These are phyloP conservation scores for Lithodes maja DNA, from an alignment of 2,888 invertebrate genomes.

Conservation along the genomic window DNA sequence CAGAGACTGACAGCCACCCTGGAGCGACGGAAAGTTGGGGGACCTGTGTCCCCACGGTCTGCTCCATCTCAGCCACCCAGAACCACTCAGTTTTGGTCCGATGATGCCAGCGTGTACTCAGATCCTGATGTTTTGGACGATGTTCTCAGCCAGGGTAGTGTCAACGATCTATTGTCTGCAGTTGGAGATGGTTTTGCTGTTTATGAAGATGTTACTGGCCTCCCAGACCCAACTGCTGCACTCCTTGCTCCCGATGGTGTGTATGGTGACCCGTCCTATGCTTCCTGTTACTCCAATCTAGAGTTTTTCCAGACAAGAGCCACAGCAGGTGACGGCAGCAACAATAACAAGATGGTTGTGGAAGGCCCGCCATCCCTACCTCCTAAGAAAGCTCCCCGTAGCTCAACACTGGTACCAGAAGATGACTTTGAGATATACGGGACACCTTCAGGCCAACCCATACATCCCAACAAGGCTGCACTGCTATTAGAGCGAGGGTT, in stretches of 20 bases:
- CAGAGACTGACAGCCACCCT: constrained; percentile 63
- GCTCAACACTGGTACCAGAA: constrained; percentile 1
- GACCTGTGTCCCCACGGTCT: constrained; percentile 13
- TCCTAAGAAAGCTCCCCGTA: constrained; percentile 52
- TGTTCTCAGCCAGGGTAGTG: constrained; percentile 68
- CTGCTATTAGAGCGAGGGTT: constrained; percentile 64
- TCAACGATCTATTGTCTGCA: constrained; percentile 67
- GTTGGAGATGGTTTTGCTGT: constrained; percentile 68
- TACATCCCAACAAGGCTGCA: constrained; percentile 66
- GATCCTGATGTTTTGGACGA: constrained; percentile 69
- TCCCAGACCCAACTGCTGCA: constrained; percentile 36
- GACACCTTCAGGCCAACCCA: constrained; percentile 65
- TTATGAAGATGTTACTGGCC: constrained; percentile 64
- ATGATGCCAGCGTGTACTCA: constrained; percentile 66
- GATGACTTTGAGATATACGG: constrained; percentile 67
- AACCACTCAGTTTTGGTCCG: constrained; percentile 61
- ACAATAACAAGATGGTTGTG: neutral
- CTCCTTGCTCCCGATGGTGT: constrained; percentile 57
- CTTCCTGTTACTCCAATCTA: constrained; percentile 69
- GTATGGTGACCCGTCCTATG: constrained; percentile 70
- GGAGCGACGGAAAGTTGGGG: constrained; percentile 46
- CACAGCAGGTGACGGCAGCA: constrained; percentile 11
- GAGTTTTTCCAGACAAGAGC: constrained; percentile 64
- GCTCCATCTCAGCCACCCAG: constrained; percentile 20
- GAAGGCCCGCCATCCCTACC: constrained; percentile 58